phyloP scores from a whole-genome alignment of 2,888 invertebrate species.

The Oasisia sp. region DNA sequence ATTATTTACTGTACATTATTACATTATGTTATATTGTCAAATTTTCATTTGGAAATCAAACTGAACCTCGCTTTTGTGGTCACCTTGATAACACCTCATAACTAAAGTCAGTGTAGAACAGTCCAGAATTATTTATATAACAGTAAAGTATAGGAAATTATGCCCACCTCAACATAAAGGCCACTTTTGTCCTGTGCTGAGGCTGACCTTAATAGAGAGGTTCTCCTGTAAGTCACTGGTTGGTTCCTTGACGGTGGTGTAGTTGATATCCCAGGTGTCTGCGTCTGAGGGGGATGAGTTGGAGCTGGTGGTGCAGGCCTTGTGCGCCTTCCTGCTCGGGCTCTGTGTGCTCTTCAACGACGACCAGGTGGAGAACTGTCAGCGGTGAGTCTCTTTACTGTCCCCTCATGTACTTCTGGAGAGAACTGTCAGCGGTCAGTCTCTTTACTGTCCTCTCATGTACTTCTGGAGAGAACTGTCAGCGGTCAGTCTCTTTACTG shows the following conservation, averaged over 20 bases:
- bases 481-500: too few species aligned
- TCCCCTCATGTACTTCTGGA: too few species aligned
- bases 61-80: neutral
- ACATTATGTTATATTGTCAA: too few species aligned
- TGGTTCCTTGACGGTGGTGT: conserved; percentile 41
- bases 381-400: conserved; percentile 34
- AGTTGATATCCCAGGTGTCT: conserved; percentile 67
- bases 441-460: too few species aligned
- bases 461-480: too few species aligned
- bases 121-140: neutral
- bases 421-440: too few species aligned
- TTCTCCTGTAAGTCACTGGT: neutral
- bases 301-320: conserved; percentile 86
- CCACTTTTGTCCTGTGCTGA: too few species aligned
- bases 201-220: neutral
- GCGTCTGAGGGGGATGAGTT: conserved; percentile 88
- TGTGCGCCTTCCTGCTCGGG: conserved; percentile 92
- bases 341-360: conserved; percentile 76
- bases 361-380: conserved; percentile 55
- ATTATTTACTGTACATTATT: too few species aligned
- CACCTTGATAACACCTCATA: too few species aligned
- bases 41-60: neutral
- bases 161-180: too few species aligned
- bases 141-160: neutral
- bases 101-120: too few species aligned